Evolutionary conservation across 2,113 vertebrate species (phyloP), one percentile per base, ranked within the genome.

Genomic region (Gymnobelideus leadbeateri): DNA sequence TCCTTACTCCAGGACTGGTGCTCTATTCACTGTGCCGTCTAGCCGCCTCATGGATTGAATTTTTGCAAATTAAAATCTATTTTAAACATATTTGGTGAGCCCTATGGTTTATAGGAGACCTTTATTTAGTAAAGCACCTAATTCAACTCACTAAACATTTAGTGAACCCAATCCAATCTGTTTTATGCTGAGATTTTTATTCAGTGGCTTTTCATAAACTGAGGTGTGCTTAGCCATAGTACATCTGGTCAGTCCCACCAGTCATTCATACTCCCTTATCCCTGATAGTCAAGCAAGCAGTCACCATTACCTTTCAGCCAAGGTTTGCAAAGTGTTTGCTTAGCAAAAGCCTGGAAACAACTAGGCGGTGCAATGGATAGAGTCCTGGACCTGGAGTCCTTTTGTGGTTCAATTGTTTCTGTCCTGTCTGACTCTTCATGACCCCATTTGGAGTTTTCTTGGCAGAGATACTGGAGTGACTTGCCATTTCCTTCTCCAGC

Each of bases 31-130:
- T 49, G 47, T 49, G 47, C 47, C 47, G 4, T 4, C 47, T 49
- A 49, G 47, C 47, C 47, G 47, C 47, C 47, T 49, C 47, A n/a
- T n/a, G 61, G 4, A n/a, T 16, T n/a, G 37, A 77, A 77, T n/a
- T n/a, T 77, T n/a, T 77, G 61, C n/a, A 77, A 77, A n/a, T 77
- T 77, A 77, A 77, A 77, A n/a, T 77, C 37, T n/a, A 77, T 77
- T 77, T 61, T n/a, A 77, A 77, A 77, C 61, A 19, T n/a, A n/a
- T 3, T n/a, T n/a, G 37, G 14, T 77, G 14, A 77, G 61, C 37
- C 37, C 61, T 7, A 5, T 77, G 61, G 14, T 77, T 77, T 77
- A 77, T 37, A 68, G 57, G 37, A 77, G 61, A 77, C 14, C 61
- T 77, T 77, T 77, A 77, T 77, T 77, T n/a, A 57, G 26, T 57